phyloP scores from a whole-genome alignment of 2,888 invertebrate genomes.

The Mylabris sibirica region DNA sequence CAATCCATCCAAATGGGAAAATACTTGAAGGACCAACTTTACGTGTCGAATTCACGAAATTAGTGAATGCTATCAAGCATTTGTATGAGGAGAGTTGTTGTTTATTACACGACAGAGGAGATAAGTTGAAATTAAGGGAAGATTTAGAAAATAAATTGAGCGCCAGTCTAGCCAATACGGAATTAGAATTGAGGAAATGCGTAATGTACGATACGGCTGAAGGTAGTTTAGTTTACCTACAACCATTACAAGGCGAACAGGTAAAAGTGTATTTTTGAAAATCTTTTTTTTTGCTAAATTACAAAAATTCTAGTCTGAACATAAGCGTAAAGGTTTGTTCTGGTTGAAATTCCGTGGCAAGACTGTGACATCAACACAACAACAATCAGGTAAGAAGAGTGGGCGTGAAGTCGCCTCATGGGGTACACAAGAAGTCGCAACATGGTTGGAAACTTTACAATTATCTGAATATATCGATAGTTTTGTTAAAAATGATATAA shows the following conservation, averaged over 20 bases:
- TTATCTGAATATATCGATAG: slow-evolving; percentile 91
- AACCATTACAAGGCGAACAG: slow-evolving; percentile 64
- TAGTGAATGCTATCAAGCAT: slow-evolving; percentile 72
- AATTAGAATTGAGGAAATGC: slow-evolving; percentile 76
- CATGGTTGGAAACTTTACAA: slow-evolving; percentile 89
- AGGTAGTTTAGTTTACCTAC: slow-evolving; percentile 68
- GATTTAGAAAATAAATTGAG: slow-evolving; percentile 75
- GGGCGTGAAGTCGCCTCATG: slow-evolving; percentile 71
- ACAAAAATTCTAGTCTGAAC: slow-evolving; percentile 58
- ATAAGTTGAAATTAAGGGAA: slow-evolving; percentile 69
- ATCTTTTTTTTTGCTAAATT: slow-evolving; percentile 2
- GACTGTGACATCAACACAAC: slow-evolving; percentile 59
- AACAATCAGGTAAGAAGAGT: slow-evolving; percentile 60
- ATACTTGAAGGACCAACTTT: slow-evolving; percentile 77
- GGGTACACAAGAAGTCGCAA: slow-evolving; percentile 88
- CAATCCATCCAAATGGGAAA: slow-evolving; percentile 82
- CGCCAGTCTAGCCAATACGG: slow-evolving; percentile 72
- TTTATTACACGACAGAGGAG: slow-evolving; percentile 73
- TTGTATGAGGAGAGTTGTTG: slow-evolving; percentile 78
- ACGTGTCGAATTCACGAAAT: slow-evolving; percentile 77
- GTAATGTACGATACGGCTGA: slow-evolving; percentile 66
- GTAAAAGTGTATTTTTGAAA: slow-evolving; percentile 52
- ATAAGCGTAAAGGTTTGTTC: slow-evolving; percentile 70
- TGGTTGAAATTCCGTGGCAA: slow-evolving; percentile 72
- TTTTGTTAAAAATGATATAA: slow-evolving; percentile 89